phyloP scores from a whole-genome alignment of 1,140 invertebrate species.

The Neodiprion virginianus region DNA sequence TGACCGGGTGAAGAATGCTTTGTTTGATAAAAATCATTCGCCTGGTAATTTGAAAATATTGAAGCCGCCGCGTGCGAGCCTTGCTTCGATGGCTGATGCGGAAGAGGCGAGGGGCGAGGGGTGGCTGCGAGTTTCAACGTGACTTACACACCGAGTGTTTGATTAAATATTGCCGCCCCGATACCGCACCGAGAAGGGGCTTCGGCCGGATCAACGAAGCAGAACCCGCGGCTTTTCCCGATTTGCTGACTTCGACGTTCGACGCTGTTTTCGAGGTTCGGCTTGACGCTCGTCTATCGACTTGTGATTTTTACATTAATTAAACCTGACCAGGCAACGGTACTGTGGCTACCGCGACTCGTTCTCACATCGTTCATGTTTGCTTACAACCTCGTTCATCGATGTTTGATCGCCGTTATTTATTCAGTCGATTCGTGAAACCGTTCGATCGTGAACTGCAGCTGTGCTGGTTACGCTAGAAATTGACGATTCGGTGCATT shows the following conservation, averaged over 20 bases:
- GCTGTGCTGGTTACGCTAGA: too few relatives aligned
- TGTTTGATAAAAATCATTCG: constrained; percentile 56
- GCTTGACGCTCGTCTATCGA: not conserved
- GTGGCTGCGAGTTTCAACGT: not conserved
- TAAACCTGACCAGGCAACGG: not conserved
- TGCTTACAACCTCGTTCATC: not conserved
- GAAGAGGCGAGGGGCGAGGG: not conserved
- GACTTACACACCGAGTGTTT: constrained; percentile 7
- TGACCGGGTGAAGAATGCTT: constrained; percentile 52
- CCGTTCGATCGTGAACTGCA: too few relatives aligned
- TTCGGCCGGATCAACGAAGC: not conserved
- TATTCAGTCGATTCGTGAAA: not conserved
- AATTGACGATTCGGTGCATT: too few relatives aligned
- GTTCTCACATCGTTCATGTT: not conserved
- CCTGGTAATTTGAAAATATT: constrained; percentile 59
- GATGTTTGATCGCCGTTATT: not conserved
- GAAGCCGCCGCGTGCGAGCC: constrained; percentile 38
- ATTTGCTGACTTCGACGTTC: too few relatives aligned
- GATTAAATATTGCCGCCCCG: constrained; percentile 1
- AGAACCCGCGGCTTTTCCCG: too few relatives aligned
- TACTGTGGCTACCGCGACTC: not conserved
- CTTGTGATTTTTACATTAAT: constrained; percentile 3
- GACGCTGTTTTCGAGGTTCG: too few relatives aligned
- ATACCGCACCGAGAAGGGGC: not conserved
- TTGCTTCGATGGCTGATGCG: constrained; percentile 9